Evolutionary conservation across 2,888 invertebrate genomes (phyloP), one percentile per base, ranked within the genome.

Genomic region (Allacma fusca): DNA sequence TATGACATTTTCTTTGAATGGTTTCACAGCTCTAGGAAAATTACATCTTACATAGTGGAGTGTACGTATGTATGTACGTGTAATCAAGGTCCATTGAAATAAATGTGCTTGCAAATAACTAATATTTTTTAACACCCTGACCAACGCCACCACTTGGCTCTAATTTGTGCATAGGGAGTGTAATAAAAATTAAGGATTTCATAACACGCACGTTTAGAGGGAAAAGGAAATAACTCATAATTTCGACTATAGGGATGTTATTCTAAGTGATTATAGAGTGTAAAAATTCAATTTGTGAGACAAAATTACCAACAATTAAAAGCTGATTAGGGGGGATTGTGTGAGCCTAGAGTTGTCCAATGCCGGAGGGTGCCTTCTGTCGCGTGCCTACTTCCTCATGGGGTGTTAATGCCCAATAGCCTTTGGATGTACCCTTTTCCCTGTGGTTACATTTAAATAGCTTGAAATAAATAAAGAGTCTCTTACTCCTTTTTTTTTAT

Each of bases 361-460:
- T 34, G 13, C 50, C 50, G 4, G 2, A 50, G 50, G 50, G 19
- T n/a, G 16, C 26, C 24, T 19, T 70, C 43, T 50, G 70, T 70
- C 70, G 70, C 70, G 70, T 70, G 70, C 70, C 70, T 44, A 70
- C 70, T 70, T 70, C 70, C 70, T 70, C 70, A 70, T 70, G 70
- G 29, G 28, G 26, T 28, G 28, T n/a, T 65, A 24, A 65, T 19
- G 29, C 26, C n/a, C 26, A n/a, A 26, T 65, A 26, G n/a, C 50
- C 50, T 50, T 50, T 50, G n/a, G 50, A 34, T 34, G n/a, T n/a
- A n/a, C 34, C 34, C 34, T 16, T 57, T n/a, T n/a, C n/a, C 13
- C 12, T 26, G 62, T 19, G 62, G 26, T 13, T 26, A 62, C 13
- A 21, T 62, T 23, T 34, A 34, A 34, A 34, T 16, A 12, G 26